Conservation (phyloP, 2,797 vertebrate species). For the Pipistrellus nathusii region DNA sequence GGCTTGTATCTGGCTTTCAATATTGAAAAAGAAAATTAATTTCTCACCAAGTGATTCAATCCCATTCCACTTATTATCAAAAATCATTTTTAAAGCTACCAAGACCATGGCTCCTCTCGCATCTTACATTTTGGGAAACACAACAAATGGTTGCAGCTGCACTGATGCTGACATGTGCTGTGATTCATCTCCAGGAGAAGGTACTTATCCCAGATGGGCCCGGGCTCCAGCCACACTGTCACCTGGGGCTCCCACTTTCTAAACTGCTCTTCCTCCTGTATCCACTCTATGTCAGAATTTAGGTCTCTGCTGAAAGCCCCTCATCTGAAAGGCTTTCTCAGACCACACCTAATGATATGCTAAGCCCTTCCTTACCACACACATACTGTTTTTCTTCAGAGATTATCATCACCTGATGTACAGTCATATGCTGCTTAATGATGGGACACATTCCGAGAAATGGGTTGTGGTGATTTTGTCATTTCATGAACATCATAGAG, state of each 20-base stretch:
- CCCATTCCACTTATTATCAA: not conserved
- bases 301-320: not conserved
- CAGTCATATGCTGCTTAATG: not conserved
- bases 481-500: not conserved
- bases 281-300: not conserved
- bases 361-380: not conserved
- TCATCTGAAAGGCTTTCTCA: not conserved
- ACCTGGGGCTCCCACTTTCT: not conserved
- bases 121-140: not conserved
- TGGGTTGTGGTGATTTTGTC: not conserved
- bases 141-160: not conserved
- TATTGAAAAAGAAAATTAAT: not conserved
- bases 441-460: not conserved
- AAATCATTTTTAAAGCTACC: not conserved
- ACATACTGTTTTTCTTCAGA: not conserved
- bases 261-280: not conserved
- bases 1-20: not conserved
- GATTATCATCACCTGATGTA: not conserved
- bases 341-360: not conserved
- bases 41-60: not conserved
- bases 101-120: not conserved
- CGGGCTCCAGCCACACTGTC: not conserved
- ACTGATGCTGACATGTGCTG: fast-evolving
- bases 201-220: not conserved
- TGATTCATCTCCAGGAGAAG: not conserved